Evolutionary conservation across 2,797 vertebrate species (phyloP), one percentile per base, ranked within the genome.

Genomic region (Myripristis jacobus): DNA sequence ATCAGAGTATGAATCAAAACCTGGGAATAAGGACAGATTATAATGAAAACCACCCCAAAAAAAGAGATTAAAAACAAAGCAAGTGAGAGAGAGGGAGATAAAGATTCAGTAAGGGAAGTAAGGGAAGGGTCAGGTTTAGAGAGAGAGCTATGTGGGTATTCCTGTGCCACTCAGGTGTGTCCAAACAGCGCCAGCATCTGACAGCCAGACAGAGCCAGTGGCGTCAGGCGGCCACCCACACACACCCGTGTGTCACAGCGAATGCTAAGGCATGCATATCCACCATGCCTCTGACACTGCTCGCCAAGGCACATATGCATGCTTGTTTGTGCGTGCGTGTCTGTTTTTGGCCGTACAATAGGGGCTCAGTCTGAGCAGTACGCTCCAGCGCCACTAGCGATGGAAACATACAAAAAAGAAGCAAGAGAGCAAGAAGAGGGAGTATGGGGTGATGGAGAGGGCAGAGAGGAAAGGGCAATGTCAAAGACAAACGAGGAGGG

Each of bases 121-220:
- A 70, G 31, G 67, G 47, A 19, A 29, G 47, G 69, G 56, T 75
- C 66, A 59, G 43, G 65, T 61, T 41, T 60, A 72, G 57, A 38
- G 51, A 68, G 5, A 16, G 63, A 78, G 74, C 52, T 62, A 80
- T 89, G 87, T 85, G 81, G 81, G 91, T 93, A 91, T 93, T 92
- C 88, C 90, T 86, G 92, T 85, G 89, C 82, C 89, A 89, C 86
- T 91, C 92, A 95, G 94, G 94, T 91, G 92, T 94, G 94, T 93
- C 92, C 92, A 93, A 95, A 95, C 93, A 94, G 93, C 93, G 77
- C 89, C 90, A 86, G 73, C 77, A 64, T 86, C 91, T 89, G 91
- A 94, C 93, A 93, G 94, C 93, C 93, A 95, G 96, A 95, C 92
- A 69, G 72, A 81, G 81, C 89, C 79, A 64, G 91, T 93, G 95